Evolutionary conservation across 2,113 vertebrate genomes (phyloP), one percentile per base, ranked within the genome.

Genomic region (Macquaria australasica): DNA sequence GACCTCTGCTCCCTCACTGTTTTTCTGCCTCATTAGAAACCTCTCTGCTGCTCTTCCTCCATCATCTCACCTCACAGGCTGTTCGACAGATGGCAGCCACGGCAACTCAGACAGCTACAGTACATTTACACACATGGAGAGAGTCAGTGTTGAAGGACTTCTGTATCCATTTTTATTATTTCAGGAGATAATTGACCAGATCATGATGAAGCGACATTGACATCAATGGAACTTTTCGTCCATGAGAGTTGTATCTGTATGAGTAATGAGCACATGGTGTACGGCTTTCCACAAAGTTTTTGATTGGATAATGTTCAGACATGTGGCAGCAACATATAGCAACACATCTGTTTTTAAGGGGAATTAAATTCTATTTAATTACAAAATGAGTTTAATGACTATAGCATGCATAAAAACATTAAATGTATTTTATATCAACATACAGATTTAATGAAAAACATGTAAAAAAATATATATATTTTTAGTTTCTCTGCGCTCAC

Each of bases 21-120:
- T 90, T 91, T 88, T 91, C 87, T 79, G 90, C 88, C 87, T 93
- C 91, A 91, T 93, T 90, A 91, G 80, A 81, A 87, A 48, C 43
- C 77, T 63, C 62, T 71, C 63, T 66, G 15, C 60, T 0, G 21
- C 82, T 86, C 87, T 76, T 73, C 76, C 73, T 73, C 63, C 50
- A 48, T 70, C 79, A 64, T 31, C 75, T 79, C 74, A 62, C 86
- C 81, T 72, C 79, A 7, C 79, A 39, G 86, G 81, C 64, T 73
- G 79, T 8, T 76, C 31, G 16, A 34, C 88, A 87, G 85, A 86
- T 86, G 69, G 86, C n/a, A 6, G 45, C 59, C 18, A 6, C 16
- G 15, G n/a, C 76, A 7, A 4, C 60, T 31, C 62, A 6, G 20
- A 34, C 66, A 34, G 37, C 37, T 10, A 53, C 28, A 15, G 20